These are phyloP conservation scores for Autographa gamma DNA, from an alignment of 2,888 invertebrate species.

Conservation along the genomic window DNA sequence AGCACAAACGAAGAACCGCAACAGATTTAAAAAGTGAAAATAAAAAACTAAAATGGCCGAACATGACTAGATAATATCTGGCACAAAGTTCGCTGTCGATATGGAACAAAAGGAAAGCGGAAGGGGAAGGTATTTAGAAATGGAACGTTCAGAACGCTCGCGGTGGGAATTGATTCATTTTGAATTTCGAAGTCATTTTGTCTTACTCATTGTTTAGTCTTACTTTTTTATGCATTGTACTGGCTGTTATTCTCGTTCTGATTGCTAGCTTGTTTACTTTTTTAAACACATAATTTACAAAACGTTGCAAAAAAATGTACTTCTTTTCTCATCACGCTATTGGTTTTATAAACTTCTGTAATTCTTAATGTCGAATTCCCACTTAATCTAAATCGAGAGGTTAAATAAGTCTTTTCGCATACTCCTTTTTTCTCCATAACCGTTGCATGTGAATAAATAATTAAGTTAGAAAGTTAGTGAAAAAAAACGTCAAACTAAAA, in stretches of 20 bases:
- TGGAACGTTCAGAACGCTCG: constrained; percentile 57
- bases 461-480: constrained; percentile 72
- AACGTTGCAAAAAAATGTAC: neutral
- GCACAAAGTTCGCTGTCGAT: constrained; percentile 84
- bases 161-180: constrained; percentile 55
- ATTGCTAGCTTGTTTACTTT: constrained; percentile 12
- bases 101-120: constrained; percentile 78
- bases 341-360: neutral
- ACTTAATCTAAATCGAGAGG: neutral
- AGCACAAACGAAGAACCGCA: constrained; percentile 83
- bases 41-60: constrained; percentile 64
- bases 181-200: constrained; percentile 54
- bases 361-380: neutral
- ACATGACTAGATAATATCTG: constrained; percentile 82
- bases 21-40: constrained; percentile 76
- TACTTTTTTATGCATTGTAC: constrained; percentile 18
- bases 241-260: constrained; percentile 29
- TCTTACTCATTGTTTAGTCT: constrained; percentile 32
- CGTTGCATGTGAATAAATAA: constrained; percentile 78
- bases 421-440: constrained; percentile 22
- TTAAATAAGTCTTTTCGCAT: constrained; percentile 2
- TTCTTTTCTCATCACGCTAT: neutral
- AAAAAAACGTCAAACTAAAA: constrained; percentile 72
- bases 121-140: constrained; percentile 78
- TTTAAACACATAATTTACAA: neutral